Percentiles rank a stretch among this genome's conserved stretches.
Conservation (phyloP, 2,888 invertebrate species). For the Philereme transversata region DNA sequence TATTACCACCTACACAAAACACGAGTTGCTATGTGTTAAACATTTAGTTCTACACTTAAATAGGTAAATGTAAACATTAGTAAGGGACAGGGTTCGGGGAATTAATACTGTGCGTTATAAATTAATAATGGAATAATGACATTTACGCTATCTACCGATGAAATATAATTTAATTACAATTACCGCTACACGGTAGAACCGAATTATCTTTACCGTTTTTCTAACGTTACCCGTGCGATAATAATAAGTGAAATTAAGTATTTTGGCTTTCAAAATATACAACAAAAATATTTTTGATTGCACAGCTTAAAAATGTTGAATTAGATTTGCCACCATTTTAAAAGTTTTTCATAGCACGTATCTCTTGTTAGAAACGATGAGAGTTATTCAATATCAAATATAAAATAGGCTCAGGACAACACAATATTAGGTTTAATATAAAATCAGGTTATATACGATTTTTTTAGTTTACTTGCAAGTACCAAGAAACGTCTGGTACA, state of each 20-base stretch:
- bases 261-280: constrained; percentile 6
- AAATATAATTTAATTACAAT: constrained; percentile 36
- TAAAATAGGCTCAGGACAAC: not conserved
- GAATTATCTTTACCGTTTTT: constrained; percentile 47
- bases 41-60: constrained; percentile 20
- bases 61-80: constrained; percentile 6
- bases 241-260: constrained; percentile 53
- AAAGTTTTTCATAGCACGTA: no score
- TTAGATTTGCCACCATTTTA: no score
- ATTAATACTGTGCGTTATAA: constrained; percentile 28
- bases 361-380: not conserved
- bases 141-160: constrained; percentile 31
- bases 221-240: constrained; percentile 46
- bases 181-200: constrained; percentile 48
- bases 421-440: not conserved
- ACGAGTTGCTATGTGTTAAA: constrained; percentile 24
- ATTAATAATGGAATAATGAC: constrained; percentile 19
- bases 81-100: constrained; percentile 8
- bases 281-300: not conserved
- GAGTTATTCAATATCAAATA: not conserved
- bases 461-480: no score
- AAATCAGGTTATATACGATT: no score
- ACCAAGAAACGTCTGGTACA: not conserved
- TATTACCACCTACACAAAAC: constrained; percentile 24
- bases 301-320: not conserved